phyloP scores from a whole-genome alignment of 2,888 invertebrate species.

The Epiblema foenella region DNA sequence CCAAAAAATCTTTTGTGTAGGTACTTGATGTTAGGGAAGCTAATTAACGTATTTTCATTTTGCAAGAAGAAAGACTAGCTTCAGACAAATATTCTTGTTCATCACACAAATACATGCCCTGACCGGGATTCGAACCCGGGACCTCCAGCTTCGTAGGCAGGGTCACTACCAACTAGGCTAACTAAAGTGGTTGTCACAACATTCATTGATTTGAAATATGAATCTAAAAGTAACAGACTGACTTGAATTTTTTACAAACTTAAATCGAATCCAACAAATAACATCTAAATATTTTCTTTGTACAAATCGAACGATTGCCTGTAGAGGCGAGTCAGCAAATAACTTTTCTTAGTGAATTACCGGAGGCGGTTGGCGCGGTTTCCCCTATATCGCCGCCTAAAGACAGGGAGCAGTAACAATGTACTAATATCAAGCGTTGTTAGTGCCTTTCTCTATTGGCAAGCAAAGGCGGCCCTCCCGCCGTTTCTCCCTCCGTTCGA shows the following conservation, averaged over 20 bases:
- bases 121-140: no score
- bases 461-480: constrained; percentile 74
- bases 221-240: no score
- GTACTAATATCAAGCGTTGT: background rate
- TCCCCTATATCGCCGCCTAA: constrained; percentile 68
- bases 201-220: no score
- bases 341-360: constrained; percentile 84
- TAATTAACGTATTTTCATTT: background rate
- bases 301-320: constrained; percentile 60
- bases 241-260: constrained; percentile 5
- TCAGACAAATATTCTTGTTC: no score
- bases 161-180: no score
- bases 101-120: no score
- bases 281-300: constrained; percentile 63
- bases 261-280: constrained; percentile 12
- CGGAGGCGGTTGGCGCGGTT: constrained; percentile 80
- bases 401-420: background rate
- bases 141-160: no score
- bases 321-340: constrained; percentile 73
- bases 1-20: background rate
- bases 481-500: constrained; percentile 77
- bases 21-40: background rate
- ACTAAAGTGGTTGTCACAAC: no score
- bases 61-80: no score
- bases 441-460: constrained; percentile 19